Conservation (phyloP, 2,888 invertebrate genomes). For the Mythimna loreyi region DNA sequence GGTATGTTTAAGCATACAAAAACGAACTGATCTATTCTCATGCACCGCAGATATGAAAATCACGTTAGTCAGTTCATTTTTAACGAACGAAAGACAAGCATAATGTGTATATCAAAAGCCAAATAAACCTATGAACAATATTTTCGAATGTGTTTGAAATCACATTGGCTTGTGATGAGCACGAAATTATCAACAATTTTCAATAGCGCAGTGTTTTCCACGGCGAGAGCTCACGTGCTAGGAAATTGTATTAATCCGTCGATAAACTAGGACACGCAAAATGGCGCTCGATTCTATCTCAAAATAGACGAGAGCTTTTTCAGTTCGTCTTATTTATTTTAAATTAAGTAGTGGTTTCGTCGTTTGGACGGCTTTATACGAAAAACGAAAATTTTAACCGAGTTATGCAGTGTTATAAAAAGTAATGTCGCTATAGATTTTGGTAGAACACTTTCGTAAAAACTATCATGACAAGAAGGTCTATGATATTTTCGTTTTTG, state of each 20-base stretch:
- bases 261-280: conserved; percentile 72
- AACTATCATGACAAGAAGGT: conserved; percentile 32
- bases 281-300: conserved; percentile 68
- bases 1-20: conserved; percentile 21
- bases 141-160: conserved; percentile 48
- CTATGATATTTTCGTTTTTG: conserved; percentile 31
- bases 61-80: not conserved
- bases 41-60: conserved; percentile 10
- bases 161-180: conserved; percentile 55
- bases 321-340: conserved; percentile 71
- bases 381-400: conserved; percentile 48
- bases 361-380: conserved; percentile 53
- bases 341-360: conserved; percentile 64
- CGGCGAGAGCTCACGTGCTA: conserved; percentile 61
- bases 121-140: conserved; percentile 36
- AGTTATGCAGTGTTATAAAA: conserved; percentile 56
- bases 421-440: conserved; percentile 49
- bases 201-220: conserved; percentile 66
- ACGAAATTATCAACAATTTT: conserved; percentile 60
- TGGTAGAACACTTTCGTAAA: conserved; percentile 38
- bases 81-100: conserved; percentile 21
- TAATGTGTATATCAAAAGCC: not conserved
- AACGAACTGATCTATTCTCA: conserved; percentile 10
- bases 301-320: conserved; percentile 73
- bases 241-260: conserved; percentile 70